Evolutionary conservation across 2,888 invertebrate species (phyloP), one percentile per base, ranked within the genome.

Genomic region (Ischnus inquisitorius): DNA sequence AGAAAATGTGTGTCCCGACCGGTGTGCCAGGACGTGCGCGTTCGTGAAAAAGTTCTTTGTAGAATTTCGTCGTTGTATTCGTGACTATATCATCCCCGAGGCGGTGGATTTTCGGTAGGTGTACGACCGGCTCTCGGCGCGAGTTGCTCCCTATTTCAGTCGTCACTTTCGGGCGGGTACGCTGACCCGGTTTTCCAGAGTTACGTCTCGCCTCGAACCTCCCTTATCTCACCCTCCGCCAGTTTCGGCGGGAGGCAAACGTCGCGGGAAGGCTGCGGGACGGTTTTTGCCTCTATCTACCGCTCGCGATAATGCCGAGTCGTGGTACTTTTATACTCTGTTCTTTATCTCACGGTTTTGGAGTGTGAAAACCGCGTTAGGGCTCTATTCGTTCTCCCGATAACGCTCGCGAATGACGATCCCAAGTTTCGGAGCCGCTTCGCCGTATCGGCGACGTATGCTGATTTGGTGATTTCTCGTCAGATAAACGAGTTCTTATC

Each of bases 151-250:
- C 34, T 69, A 81, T 81, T 78, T 74, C 69, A 74, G 74, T 65
- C 78, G 28, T 57, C 64, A 74, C 69, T 78, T 78, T 81, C 69
- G 22, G 28, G 72, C 65, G 57, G 68, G 64, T 86, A 77, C 77
- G 51, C 46, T 86, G 86, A 84, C 84, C 86, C 76, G 68, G 79
- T 83, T 86, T 84, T 64, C 68, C 74, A 76, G 79, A 84, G 75
- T 86, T 83, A 77, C 71, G 43, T 25, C 48, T 41, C 62, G 77
- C 48, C 67, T 77, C 69, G 86, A 72, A 77, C 76, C 71, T 39
- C 69, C 68, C 86, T 86, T 86, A 86, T 84, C 86, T 78, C 25
- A 25, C 82, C 72, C 75, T 82, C 74, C 41, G 16, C 60, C 3
- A 43, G 74, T 62, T 74, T 19, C 43, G 41, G 41, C 51, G 19